Evolutionary conservation across 1,140 invertebrate species (phyloP), one percentile per base, ranked within the genome.

Genomic region (Oryzaephilus surinamensis): DNA sequence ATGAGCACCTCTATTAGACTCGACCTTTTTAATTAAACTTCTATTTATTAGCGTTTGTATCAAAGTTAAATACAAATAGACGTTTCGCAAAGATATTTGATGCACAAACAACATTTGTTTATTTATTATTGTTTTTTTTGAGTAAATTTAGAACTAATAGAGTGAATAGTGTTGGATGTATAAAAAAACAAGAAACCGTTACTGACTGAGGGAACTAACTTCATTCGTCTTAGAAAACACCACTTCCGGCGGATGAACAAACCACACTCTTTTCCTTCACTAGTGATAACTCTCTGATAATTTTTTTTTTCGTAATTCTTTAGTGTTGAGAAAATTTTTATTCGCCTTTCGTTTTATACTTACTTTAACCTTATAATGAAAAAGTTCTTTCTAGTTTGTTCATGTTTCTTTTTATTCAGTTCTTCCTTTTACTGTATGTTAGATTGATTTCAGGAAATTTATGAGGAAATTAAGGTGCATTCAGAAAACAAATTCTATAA

Each of bases 371-470:
- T 41, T 41, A 32, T 41, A n/a, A n/a, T n/a, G n/a, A n/a, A n/a
- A n/a, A n/a, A n/a, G n/a, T n/a, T n/a, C n/a, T n/a, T n/a, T n/a
- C n/a, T n/a, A n/a, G n/a, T n/a, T n/a, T n/a, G n/a, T 28, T 13
- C 32, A 10, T 24, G 23, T 24, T 24, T 24, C 10, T 11, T 11
- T 10, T n/a, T 24, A 30, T 38, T 28, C 35, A 23, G 27, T 38
- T 18, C 41, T 20, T 24, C 23, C 13, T 34, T 32, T 31, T 37
- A 24, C 26, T 41, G 26, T 20, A 16, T 31, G 29, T 15, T 15
- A 12, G 32, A 43, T 38, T 43, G 41, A 43, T 43, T 43, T 28
- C 41, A 43, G 41, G 41, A 43, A 43, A 43, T 43, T 43, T 43
- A 43, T 38, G 41, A 43, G 41, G 41, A 43, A 43, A 43, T 43